A percentile compares a stretch with the other conserved stretches of the same genome.
These are phyloP conservation scores for Amphipoea lucens DNA, from an alignment of 2,888 invertebrate species.

Conservation along the genomic window DNA sequence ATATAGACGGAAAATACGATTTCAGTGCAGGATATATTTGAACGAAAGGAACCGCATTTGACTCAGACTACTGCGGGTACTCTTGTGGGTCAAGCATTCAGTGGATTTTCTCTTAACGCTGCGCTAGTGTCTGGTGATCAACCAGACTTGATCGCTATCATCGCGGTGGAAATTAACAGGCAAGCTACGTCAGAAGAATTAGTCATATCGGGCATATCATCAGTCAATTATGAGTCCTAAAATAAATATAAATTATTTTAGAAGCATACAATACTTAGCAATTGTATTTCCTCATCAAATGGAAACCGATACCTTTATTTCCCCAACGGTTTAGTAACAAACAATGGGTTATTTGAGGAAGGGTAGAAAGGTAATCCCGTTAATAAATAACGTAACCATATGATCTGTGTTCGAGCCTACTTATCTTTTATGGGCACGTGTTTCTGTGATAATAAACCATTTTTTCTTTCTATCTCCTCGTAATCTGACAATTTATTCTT, in stretches of 20 bases:
- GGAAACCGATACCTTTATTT: not conserved
- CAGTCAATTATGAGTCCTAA: too few species aligned
- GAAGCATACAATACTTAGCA: not conserved
- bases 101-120: slow-evolving; percentile 82
- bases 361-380: too few species aligned
- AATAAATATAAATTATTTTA: not conserved
- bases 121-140: slow-evolving; percentile 77
- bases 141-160: slow-evolving; percentile 77
- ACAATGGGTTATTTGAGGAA: not conserved
- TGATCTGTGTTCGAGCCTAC: not conserved
- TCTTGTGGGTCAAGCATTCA: slow-evolving; percentile 80
- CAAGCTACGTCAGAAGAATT: slow-evolving; percentile 63
- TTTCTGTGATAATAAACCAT: not conserved
- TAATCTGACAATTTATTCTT: not conserved
- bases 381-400: not conserved
- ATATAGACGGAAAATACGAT: slow-evolving; percentile 49
- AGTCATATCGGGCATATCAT: too few species aligned
- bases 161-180: slow-evolving; percentile 75
- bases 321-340: not conserved
- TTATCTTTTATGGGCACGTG: not conserved
- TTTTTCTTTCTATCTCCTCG: not conserved
- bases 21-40: slow-evolving; percentile 81
- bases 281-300: not conserved
- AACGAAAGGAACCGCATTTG: slow-evolving; percentile 75
- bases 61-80: slow-evolving; percentile 73